These are phyloP conservation scores for Alcedo atthis DNA, from an alignment of 2,797 vertebrate genomes.

Conservation along the genomic window DNA sequence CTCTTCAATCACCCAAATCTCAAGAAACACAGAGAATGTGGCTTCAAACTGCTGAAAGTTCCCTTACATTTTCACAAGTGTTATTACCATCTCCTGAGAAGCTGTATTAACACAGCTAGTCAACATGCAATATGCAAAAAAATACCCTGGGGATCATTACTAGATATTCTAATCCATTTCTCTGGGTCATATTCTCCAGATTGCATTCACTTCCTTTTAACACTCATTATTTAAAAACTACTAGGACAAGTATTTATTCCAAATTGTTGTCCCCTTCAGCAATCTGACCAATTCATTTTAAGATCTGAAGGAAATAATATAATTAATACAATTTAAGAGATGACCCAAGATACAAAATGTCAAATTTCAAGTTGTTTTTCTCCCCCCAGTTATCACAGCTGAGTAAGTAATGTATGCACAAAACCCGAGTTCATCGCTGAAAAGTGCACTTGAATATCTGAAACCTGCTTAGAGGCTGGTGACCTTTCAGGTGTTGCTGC, in stretches of 20 bases:
- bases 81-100: neutral
- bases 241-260: neutral
- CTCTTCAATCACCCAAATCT: neutral
- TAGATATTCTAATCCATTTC: neutral
- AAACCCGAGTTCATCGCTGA: neutral
- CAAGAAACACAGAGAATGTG: neutral
- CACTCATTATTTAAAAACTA: neutral
- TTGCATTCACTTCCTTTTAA: neutral
- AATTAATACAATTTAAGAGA: neutral
- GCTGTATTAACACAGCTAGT: neutral
- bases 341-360: neutral
- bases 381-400: neutral
- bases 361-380: neutral
- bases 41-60: neutral
- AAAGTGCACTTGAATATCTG: neutral
- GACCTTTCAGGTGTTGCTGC: neutral
- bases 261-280: neutral
- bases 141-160: neutral
- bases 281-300: neutral
- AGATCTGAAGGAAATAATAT: neutral
- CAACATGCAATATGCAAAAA: neutral
- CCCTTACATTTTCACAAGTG: neutral
- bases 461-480: neutral
- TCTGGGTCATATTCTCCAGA: neutral
- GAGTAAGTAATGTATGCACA: neutral